Evolutionary conservation across 2,888 invertebrate species (phyloP), one percentile per base, ranked within the genome.

Genomic region (Phalera bucephala): DNA sequence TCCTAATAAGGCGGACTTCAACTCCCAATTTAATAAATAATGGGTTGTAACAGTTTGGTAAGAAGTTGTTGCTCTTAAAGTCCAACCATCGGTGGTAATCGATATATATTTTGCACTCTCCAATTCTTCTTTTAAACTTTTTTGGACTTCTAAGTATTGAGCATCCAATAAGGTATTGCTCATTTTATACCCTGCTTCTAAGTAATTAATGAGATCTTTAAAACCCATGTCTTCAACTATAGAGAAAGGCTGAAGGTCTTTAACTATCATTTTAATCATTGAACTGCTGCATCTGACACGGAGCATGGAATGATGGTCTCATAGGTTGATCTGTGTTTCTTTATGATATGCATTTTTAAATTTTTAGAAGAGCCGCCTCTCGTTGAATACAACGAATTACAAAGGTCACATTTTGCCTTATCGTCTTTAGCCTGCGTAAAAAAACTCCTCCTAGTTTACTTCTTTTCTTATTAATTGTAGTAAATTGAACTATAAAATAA

Each of bases 121-220:
- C 17, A 53, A 50, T 48, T 48, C 44, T 22, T 23, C 40, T 48
- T 44, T 46, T 40, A 48, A n/a, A 31, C 39, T 41, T 34, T 36
- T 38, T 46, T 41, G 28, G 17, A 12, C 29, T 13, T 23, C 41
- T 35, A 31, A 36, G 21, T 47, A 40, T 29, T 52, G 49, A 31
- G 41, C 43, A 37, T 49, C 49, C 38, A 52, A 43, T 21, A 49
- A 52, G 40, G 45, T 47, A 30, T 49, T 54, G 19, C 43, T 47
- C 26, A 55, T 45, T 55, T 52, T 50, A 37, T 52, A 52, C 3
- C 48, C 46, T 46, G 48, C 45, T 41, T 50, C 52, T 47, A 56
- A 45, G 11, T 40, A 56, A 52, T 48, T 2, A n/a, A n/a, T n/a
- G n/a, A 52, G 45, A 25, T 35, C 40, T 40, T 52, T 44, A 42